Percentiles rank a stretch among this genome's conserved stretches.
These are phyloP conservation scores for Philotrypesis tridentata DNA, from an alignment of 1,140 invertebrate genomes.

Conservation along the genomic window DNA sequence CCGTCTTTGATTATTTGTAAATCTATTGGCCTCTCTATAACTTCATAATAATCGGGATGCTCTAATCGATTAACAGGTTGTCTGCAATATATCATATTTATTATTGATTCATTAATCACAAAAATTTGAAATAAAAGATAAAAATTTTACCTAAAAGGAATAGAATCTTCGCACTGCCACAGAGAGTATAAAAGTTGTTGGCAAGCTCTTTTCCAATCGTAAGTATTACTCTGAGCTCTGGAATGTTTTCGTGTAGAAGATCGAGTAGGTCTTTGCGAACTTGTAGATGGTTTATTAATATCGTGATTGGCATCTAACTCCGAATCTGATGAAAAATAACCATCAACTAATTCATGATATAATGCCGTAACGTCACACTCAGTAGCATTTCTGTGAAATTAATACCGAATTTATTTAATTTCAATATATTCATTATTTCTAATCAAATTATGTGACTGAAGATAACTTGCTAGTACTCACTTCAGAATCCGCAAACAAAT, in stretches of 20 bases:
- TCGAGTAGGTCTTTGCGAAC: conserved; percentile 66
- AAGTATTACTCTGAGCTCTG: conserved; percentile 54
- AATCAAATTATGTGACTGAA: background rate
- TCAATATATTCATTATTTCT: background rate
- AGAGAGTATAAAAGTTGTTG: conserved; percentile 80
- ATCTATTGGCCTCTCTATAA: conserved; percentile 85
- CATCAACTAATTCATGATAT: conserved; percentile 87
- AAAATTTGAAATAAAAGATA: background rate
- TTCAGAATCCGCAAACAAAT: conserved; percentile 90
- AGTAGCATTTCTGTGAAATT: conserved; percentile 73
- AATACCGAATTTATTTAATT: background rate
- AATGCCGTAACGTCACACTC: conserved; percentile 86
- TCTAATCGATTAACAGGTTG: conserved; percentile 84
- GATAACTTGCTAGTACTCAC: too few relatives aligned
- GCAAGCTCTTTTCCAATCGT: conserved; percentile 81
- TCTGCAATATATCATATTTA: conserved; percentile 59
- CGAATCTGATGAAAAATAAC: conserved; percentile 82
- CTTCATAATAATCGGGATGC: conserved; percentile 82
- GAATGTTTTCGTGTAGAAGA: conserved; percentile 59
- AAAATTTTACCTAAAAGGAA: conserved; percentile 80
- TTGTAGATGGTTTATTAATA: conserved; percentile 74
- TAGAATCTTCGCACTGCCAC: conserved; percentile 85
- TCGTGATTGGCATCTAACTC: conserved; percentile 74
- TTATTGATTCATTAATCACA: background rate
- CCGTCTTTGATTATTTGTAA: conserved; percentile 87